Evolutionary conservation across 2,888 invertebrate genomes (phyloP).

Genomic region (Leucoma salicis): DNA sequence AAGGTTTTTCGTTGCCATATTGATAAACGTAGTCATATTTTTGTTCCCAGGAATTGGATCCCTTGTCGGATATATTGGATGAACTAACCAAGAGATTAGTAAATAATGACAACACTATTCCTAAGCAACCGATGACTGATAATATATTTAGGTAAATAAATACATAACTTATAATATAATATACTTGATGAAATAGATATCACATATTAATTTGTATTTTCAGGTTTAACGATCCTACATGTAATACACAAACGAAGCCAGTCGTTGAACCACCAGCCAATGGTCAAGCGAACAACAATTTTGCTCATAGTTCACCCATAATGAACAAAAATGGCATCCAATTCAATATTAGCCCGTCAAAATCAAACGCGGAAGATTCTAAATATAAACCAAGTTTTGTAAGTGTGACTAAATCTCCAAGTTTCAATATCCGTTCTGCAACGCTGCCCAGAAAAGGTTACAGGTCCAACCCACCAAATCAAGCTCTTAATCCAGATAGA

Average conservation of each 20-base stretch:
- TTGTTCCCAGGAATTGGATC: constrained; percentile 81
- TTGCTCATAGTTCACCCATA: constrained; percentile 77
- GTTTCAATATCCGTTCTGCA: constrained; percentile 83
- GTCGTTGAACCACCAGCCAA: constrained; percentile 49
- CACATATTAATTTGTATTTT: not conserved
- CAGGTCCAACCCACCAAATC: constrained; percentile 60
- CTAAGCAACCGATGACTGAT: constrained; percentile 70
- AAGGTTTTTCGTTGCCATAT: not conserved
- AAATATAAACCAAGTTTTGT: constrained; percentile 68
- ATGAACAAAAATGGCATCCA: constrained; percentile 81
- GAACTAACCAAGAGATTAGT: constrained; percentile 85
- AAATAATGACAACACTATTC: constrained; percentile 61
- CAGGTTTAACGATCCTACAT: constrained; percentile 86
- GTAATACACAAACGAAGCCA: constrained; percentile 63
- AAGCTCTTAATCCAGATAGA: constrained; percentile 72
- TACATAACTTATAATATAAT: not conserved
- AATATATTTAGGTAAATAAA: constrained; percentile 83
- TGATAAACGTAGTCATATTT: not conserved
- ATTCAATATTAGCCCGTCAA: constrained; percentile 75
- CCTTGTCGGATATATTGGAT: constrained; percentile 86
- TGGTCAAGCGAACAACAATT: constrained; percentile 59
- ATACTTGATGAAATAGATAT: too few species aligned
- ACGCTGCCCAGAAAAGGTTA: constrained; percentile 88
- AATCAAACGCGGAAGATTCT: constrained; percentile 70
- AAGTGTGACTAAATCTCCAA: constrained; percentile 70